A percentile compares a stretch with the other conserved stretches of the same genome.
Evolutionary conservation across 2,113 vertebrate genomes (phyloP).

Genomic region (Malaclemys terrapin): DNA sequence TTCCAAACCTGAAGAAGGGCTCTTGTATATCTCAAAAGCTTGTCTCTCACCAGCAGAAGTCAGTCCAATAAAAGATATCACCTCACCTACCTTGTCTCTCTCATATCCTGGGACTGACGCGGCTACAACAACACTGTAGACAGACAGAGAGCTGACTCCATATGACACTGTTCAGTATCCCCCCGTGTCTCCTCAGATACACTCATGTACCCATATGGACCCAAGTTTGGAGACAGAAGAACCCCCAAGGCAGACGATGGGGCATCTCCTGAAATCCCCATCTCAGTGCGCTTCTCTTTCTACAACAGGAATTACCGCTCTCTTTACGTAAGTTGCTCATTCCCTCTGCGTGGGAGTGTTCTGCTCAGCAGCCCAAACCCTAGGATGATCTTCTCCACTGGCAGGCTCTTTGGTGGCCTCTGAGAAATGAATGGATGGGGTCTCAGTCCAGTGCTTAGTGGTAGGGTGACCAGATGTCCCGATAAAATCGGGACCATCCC

Average conservation of each 20-base stretch:
- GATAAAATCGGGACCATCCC: too few relatives aligned
- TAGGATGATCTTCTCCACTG: neutral
- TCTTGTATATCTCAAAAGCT: neutral
- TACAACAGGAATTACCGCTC: neutral
- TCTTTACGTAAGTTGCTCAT: neutral
- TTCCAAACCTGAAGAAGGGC: neutral
- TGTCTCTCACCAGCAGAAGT: neutral
- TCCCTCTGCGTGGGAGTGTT: neutral
- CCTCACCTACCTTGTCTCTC: neutral
- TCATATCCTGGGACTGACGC: neutral
- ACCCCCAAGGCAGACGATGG: neutral
- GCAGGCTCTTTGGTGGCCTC: neutral
- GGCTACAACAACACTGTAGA: neutral
- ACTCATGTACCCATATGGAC: slow-evolving; percentile 3
- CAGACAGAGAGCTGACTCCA: neutral
- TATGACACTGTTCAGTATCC: neutral
- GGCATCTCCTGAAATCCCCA: neutral
- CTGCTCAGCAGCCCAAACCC: neutral
- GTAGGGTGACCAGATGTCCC: too few relatives aligned
- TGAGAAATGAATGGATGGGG: neutral
- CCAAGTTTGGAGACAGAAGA: neutral
- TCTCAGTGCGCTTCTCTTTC: neutral
- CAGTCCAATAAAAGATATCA: too few relatives aligned
- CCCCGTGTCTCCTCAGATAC: neutral
- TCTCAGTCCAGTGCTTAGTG: neutral